A percentile compares a stretch with the other conserved stretches of the same genome.
Conservation (phyloP, 2,113 vertebrate species). For the Vulpes vulpes region DNA sequence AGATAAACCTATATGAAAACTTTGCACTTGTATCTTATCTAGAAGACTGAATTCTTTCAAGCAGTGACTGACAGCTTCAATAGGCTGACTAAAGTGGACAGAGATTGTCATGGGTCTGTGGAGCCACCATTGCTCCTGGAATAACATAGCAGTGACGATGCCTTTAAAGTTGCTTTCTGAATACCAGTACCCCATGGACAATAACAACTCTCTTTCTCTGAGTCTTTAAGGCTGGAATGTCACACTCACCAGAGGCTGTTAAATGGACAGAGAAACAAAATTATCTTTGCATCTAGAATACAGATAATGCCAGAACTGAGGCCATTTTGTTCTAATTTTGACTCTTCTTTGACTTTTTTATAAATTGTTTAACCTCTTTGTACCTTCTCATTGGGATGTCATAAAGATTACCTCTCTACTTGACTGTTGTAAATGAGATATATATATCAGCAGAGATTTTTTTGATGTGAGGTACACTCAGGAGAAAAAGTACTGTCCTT, state of each 20-base stretch:
- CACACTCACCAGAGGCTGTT: background rate
- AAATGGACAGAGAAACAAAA: background rate
- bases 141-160: background rate
- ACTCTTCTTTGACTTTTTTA: constrained; percentile 35
- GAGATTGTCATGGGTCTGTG: background rate
- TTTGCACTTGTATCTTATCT: background rate
- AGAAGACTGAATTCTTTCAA: background rate
- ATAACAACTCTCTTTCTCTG: background rate
- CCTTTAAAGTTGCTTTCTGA: background rate
- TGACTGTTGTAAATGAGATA: constrained; percentile 57
- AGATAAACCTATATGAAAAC: background rate
- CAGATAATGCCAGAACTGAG: background rate
- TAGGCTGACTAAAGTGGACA: background rate
- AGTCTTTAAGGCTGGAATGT: constrained; percentile 29
- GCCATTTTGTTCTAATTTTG: background rate
- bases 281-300: constrained; percentile 38
- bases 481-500: constrained; percentile 72
- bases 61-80: background rate
- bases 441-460: background rate
- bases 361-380: constrained; percentile 60
- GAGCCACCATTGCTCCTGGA: background rate
- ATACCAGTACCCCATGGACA: background rate
- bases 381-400: background rate
- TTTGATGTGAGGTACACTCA: constrained; percentile 44
- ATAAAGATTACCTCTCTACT: constrained; percentile 44